Conservation (phyloP, 2,888 invertebrate genomes). For the Machimus rusticus region DNA sequence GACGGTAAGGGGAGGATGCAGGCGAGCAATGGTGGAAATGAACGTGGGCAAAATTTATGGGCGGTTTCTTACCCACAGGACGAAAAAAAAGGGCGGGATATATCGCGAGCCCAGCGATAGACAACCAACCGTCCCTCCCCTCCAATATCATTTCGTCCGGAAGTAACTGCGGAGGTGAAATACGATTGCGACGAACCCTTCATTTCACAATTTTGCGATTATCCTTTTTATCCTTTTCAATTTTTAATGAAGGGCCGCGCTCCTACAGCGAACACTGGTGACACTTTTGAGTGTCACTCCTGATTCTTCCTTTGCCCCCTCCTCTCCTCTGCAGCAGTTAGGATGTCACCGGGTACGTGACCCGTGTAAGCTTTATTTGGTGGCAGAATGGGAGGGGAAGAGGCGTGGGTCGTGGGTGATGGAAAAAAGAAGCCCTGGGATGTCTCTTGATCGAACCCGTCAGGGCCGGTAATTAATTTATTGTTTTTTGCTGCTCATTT, state of each 20-base stretch:
- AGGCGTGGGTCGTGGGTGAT: no score
- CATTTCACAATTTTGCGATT: neutral
- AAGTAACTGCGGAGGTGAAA: neutral
- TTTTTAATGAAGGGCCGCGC: neutral
- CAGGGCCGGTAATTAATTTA: neutral
- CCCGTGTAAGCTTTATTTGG: neutral
- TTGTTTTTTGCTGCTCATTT: neutral
- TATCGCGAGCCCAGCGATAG: neutral
- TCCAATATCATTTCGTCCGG: neutral
- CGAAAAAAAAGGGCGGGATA: neutral
- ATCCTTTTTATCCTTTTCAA: neutral
- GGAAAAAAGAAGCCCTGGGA: neutral
- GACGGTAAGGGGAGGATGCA: no score
- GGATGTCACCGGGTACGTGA: neutral
- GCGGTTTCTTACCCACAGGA: neutral
- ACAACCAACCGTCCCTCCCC: neutral
- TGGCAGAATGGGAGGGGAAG: neutral
- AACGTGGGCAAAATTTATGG: neutral
- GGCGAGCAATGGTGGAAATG: neutral
- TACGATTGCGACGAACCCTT: neutral
- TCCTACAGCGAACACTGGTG: neutral
- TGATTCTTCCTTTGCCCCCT: neutral
- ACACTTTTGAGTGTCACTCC: neutral
- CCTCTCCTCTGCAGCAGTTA: neutral
- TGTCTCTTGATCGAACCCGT: neutral